Evolutionary conservation across 2,888 invertebrate genomes (phyloP), one percentile per base, ranked within the genome.

Genomic region (Sepioteuthis lessoniana): DNA sequence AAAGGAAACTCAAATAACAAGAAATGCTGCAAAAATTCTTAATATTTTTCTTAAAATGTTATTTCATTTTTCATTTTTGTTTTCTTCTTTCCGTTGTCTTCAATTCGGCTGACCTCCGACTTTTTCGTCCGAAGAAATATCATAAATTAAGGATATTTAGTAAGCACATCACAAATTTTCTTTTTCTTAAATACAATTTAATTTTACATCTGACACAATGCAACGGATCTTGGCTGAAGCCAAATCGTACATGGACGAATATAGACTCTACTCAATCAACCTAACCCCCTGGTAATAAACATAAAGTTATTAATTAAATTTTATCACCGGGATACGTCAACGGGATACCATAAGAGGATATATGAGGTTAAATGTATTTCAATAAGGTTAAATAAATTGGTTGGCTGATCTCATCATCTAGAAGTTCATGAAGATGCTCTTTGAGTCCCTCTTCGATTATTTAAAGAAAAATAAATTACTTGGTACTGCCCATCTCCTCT

Each of bases 111-210:
- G 76, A 76, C 76, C n/a, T 35, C n/a, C 16, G 76, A 76, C 76
- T n/a, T n/a, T n/a, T 35, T 13, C 76, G 0, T n/a, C n/a, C n/a
- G 10, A 76, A 10, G 16, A n/a, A 76, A 76, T 76, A 76, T 76
- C 31, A 76, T 76, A 76, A n/a, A 76, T 76, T 76, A n/a, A n/a
- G 10, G 76, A n/a, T n/a, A 76, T 76, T 76, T 76, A 76, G 76
- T n/a, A 35, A 76, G 76, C 76, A n/a, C 13, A 13, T 16, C n/a
- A n/a, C n/a, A 10, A 35, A n/a, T n/a, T 76, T n/a, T 16, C 0
- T 76, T 76, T 76, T 76, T 76, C 76, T 76, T n/a, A 76, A 76
- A 76, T 35, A 76, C n/a, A n/a, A 76, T 76, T 76, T 76, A 76
- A 76, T n/a, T 76, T 76, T 76, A n/a, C 76, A 76, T 76, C n/a